Base-by-base conservation (phyloP, 2,113 vertebrate genomes). In the Eulemur macaco region DNA sequence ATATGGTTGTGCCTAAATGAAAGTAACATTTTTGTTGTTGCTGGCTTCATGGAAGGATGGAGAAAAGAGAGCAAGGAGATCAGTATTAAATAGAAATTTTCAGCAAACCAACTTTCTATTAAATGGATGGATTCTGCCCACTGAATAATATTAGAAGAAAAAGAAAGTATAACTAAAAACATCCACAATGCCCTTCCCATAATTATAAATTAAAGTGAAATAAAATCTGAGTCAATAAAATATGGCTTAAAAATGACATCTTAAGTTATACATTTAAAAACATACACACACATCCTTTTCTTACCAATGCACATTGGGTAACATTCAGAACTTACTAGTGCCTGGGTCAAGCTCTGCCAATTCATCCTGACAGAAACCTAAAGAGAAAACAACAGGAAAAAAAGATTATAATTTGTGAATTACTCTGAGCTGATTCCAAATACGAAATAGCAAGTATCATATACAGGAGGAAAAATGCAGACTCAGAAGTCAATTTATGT, bases 311-410 rank as follows among this genome's bases (percentile, higher is more conserved):
- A 96, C 21, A 88, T 14, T 86, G 37, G 50, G 47, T 54, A 96
- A 95, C 83, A 84, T 76, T 93, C 8, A 88, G 86, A 85, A 97
- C 98, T 98, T 97, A 95, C 98, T 94, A 86, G 94, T 84, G 74
- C 98, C 97, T 71, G 98, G 98, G 29, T 99, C 98, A 0, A 98
- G 97, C 91, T 99, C 99, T 95, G 98, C 14, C 23, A 98, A 97
- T 87, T 98, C 98, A 47, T 99, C 98, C 60, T 56, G 87, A 98
- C 97, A 99, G 94, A 99, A 99, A 81, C 98, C 99, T 99, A 98
- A n/a, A 95, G 73, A 96, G 89, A 95, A 95, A 96, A 95, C 52
- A 94, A 80, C 13, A 73, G 0, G 64, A 25, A 58, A 9, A 91
- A 34, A 96, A 95, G 54, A 85, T 88, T 71, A 69, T 56, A 7